phyloP scores from a whole-genome alignment of 2,797 vertebrate genomes.

The Myotis pilosus region DNA sequence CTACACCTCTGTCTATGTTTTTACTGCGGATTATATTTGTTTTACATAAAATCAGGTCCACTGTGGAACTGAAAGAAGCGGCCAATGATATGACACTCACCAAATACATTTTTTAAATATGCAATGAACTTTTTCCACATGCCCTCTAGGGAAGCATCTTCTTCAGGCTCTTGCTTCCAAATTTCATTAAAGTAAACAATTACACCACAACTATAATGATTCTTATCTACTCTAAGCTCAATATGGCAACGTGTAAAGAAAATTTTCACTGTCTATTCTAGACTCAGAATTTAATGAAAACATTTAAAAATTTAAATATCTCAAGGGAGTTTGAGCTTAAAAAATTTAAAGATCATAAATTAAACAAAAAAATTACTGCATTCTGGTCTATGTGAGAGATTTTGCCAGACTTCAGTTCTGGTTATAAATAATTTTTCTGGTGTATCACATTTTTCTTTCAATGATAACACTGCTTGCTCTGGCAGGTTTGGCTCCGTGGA shows the following conservation, averaged over 20 bases:
- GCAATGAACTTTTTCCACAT: not conserved
- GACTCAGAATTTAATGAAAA: not conserved
- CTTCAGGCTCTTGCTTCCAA: not conserved
- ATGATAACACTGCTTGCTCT: not conserved
- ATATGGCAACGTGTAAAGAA: not conserved
- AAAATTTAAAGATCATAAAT: not conserved
- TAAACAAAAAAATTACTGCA: not conserved
- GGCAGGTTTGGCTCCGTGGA: too few species aligned
- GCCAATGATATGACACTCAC: not conserved
- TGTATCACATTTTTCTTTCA: not conserved
- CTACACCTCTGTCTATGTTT: not conserved
- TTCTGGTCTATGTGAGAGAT: not conserved
- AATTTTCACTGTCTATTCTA: not conserved
- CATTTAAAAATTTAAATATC: not conserved
- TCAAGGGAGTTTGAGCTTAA: not conserved
- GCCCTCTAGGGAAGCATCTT: not conserved
- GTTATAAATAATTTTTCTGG: not conserved
- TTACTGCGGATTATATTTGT: not conserved
- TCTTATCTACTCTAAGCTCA: not conserved
- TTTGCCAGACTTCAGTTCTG: not conserved
- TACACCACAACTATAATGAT: not conserved
- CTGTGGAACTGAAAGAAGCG: not conserved
- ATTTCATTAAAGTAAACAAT: conserved; percentile 43
- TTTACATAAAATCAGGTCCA: not conserved
- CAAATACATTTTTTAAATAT: not conserved